Evolutionary conservation across 1,140 invertebrate species (phyloP).

Genomic region (Orius insidiosus): DNA sequence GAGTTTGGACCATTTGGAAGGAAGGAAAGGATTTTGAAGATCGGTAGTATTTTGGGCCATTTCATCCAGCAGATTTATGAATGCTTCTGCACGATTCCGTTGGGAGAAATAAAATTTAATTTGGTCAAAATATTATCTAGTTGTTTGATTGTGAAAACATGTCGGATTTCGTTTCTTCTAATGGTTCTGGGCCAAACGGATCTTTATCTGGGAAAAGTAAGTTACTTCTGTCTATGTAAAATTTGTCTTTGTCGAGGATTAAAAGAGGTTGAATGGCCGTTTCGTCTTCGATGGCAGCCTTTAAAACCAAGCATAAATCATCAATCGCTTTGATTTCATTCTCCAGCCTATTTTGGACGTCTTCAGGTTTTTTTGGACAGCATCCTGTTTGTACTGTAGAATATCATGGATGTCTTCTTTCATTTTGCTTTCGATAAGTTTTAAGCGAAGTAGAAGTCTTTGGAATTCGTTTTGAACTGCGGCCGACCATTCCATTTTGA

Average conservation of each 20-base stretch:
- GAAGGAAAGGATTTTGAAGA: conserved; percentile 27
- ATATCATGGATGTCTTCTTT: conserved; percentile 3
- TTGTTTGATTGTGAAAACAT: conserved; percentile 32
- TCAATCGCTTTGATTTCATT: conserved; percentile 35
- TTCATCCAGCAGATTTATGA: conserved; percentile 7
- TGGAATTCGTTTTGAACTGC: conserved; percentile 33
- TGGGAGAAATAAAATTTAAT: conserved; percentile 32
- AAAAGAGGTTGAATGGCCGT: conserved; percentile 28
- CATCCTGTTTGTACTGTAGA: background rate
- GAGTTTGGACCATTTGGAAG: conserved; percentile 32
- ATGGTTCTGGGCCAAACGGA: conserved; percentile 5
- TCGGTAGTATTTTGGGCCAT: conserved; percentile 29
- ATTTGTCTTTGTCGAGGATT: conserved; percentile 28
- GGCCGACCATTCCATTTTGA: conserved; percentile 11
- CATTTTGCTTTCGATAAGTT: conserved; percentile 23
- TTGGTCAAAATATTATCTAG: conserved; percentile 29
- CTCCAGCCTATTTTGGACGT: conserved; percentile 24
- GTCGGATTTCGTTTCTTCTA: conserved; percentile 21
- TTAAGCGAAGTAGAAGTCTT: conserved; percentile 28
- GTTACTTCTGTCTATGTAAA: conserved; percentile 23
- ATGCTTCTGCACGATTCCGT: conserved; percentile 26
- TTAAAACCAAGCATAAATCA: conserved; percentile 31
- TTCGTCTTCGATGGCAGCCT: conserved; percentile 34
- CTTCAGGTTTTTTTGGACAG: conserved; percentile 1
- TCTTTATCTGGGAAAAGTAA: conserved; percentile 11